Conservation (phyloP, 2,113 vertebrate species). For the Coregonus clupeaformis region DNA sequence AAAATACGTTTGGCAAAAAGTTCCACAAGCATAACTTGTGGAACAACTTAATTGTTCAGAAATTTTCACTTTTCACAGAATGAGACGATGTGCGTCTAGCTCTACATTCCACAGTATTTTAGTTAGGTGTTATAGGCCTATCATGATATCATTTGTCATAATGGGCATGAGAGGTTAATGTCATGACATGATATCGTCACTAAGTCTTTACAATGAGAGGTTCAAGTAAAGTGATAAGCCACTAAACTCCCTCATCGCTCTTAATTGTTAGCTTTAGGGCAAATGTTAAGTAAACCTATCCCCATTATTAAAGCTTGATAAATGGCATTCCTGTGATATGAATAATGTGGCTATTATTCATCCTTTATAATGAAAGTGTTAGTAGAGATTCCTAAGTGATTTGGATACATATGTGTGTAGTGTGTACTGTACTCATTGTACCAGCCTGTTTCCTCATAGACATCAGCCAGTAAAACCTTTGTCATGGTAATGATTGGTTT, state of each 20-base stretch:
- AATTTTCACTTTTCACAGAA: slow-evolving; percentile 16
- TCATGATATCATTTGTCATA: slow-evolving; percentile 6
- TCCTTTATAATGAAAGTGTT: slow-evolving; percentile 22
- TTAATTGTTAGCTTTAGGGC: slow-evolving; percentile 42
- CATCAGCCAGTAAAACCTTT: background rate
- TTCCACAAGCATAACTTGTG: slow-evolving; percentile 31
- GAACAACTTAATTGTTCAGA: slow-evolving; percentile 22
- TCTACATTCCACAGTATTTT: background rate
- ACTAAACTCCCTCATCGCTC: slow-evolving; percentile 11
- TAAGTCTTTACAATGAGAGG: slow-evolving; percentile 12
- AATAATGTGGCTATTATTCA: slow-evolving; percentile 38
- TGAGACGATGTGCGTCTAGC: background rate
- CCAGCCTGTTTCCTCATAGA: background rate
- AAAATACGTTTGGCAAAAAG: slow-evolving; percentile 18
- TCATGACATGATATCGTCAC: slow-evolving; percentile 21
- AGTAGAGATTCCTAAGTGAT: too few species aligned
- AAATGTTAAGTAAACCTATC: slow-evolving; percentile 40
- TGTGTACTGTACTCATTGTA: slow-evolving; percentile 63
- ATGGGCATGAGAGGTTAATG: slow-evolving; percentile 33
- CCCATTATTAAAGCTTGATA: slow-evolving; percentile 42
- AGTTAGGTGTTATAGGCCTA: slow-evolving; percentile 7
- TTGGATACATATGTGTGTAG: background rate
- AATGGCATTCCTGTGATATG: slow-evolving; percentile 39
- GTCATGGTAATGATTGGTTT: background rate
- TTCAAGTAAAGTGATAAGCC: slow-evolving; percentile 14